Conservation (phyloP, 1,140 invertebrate species). For the Pogonognathellus flavescens region DNA sequence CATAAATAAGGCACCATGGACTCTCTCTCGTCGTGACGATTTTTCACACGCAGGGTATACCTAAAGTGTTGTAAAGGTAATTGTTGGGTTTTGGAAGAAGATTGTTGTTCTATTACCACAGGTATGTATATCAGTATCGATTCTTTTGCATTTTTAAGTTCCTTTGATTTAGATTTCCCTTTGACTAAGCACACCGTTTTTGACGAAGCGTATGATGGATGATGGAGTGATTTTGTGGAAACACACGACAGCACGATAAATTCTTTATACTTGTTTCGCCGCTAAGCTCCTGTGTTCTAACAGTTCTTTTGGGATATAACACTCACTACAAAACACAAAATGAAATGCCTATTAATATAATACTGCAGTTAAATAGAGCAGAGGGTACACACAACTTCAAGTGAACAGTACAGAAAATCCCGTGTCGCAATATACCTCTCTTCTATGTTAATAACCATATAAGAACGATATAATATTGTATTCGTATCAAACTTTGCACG, state of each 20-base stretch:
- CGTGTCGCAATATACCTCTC: too few relatives aligned
- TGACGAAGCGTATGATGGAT: slow-evolving; percentile 4
- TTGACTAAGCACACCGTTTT: neutral
- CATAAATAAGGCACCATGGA: neutral
- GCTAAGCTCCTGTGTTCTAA: too few relatives aligned
- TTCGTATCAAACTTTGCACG: slow-evolving; percentile 19
- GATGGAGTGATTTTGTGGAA: neutral
- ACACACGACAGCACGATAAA: slow-evolving; percentile 1
- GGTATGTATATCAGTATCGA: neutral
- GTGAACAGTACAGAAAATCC: too few relatives aligned
- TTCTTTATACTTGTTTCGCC: neutral
- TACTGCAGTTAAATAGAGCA: neutral
- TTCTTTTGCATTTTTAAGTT: neutral
- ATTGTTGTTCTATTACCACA: neutral
- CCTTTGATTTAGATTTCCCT: neutral
- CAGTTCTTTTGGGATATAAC: too few relatives aligned
- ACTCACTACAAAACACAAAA: too few relatives aligned
- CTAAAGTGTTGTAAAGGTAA: slow-evolving; percentile 2
- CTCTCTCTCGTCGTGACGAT: neutral
- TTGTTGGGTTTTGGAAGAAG: neutral
- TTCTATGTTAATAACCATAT: too few relatives aligned
- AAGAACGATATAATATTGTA: neutral
- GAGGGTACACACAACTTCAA: neutral
- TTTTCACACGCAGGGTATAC: neutral
- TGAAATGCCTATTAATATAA: neutral